Evolutionary conservation across 2,888 invertebrate species (phyloP).

Genomic region (Melinaea menophilus): DNA sequence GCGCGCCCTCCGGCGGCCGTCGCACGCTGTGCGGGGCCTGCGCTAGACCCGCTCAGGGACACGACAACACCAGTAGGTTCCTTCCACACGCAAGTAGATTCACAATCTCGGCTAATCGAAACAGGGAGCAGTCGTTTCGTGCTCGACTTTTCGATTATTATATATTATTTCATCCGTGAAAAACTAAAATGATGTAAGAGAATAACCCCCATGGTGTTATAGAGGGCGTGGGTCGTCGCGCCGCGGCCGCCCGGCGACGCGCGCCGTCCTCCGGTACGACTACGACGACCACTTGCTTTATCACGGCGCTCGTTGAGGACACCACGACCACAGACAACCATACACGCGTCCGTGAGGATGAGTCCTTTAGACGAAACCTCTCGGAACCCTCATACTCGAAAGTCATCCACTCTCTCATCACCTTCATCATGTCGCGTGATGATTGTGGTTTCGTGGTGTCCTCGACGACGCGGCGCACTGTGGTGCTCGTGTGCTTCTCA

Average conservation of each 20-base stretch:
- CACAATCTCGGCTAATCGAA: constrained; percentile 35
- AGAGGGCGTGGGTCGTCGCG: constrained; percentile 75
- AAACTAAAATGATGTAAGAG: too few relatives aligned
- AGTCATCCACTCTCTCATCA: too few relatives aligned
- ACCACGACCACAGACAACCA: neutral
- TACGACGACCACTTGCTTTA: constrained; percentile 68
- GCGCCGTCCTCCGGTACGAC: constrained; percentile 80
- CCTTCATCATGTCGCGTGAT: too few relatives aligned
- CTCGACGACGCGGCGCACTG: constrained; percentile 40
- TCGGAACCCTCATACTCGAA: too few relatives aligned
- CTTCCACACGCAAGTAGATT: neutral
- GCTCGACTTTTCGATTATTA: too few relatives aligned
- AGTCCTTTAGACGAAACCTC: too few relatives aligned
- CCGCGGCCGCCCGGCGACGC: constrained; percentile 79
- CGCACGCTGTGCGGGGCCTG: constrained; percentile 71
- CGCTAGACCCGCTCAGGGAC: constrained; percentile 18
- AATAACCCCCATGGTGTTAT: constrained; percentile 44
- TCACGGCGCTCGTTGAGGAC: constrained; percentile 24
- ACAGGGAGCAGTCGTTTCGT: too few relatives aligned
- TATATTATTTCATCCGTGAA: too few relatives aligned
- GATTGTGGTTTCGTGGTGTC: neutral
- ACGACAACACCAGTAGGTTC: neutral
- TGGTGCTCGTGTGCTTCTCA: neutral
- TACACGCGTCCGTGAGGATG: neutral
- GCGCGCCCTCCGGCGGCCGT: constrained; percentile 77